Evolutionary conservation across 2,888 invertebrate genomes (phyloP).

Genomic region (Sinelater perroti): DNA sequence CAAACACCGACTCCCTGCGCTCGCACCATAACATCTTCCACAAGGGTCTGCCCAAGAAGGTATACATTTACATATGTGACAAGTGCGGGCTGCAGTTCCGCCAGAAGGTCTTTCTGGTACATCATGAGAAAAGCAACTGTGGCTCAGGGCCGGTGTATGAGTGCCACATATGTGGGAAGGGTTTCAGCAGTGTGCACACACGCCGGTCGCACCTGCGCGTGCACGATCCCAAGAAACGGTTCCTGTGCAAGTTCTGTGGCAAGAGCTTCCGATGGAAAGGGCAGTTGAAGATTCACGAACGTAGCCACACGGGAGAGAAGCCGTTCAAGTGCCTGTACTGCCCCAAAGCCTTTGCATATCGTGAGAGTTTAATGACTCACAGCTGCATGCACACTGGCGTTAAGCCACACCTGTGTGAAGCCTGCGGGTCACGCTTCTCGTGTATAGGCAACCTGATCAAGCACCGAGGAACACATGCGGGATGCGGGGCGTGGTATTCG

Average conservation of each 20-base stretch:
- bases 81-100: constrained; percentile 53
- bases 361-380: constrained; percentile 62
- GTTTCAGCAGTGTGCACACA: constrained; percentile 60
- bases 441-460: constrained; percentile 63
- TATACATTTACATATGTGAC: constrained; percentile 53
- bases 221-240: constrained; percentile 55
- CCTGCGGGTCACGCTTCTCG: constrained; percentile 62
- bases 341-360: constrained; percentile 59
- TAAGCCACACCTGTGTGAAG: constrained; percentile 62
- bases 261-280: constrained; percentile 57
- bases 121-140: constrained; percentile 62
- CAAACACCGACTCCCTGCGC: constrained; percentile 59
- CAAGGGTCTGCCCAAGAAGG: constrained; percentile 46
- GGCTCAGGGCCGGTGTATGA: constrained; percentile 49
- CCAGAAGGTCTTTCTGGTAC: constrained; percentile 58
- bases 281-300: constrained; percentile 56
- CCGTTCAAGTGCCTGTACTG: constrained; percentile 62
- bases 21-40: constrained; percentile 58
- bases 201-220: constrained; percentile 61
- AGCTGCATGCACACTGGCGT: constrained; percentile 61
- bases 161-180: constrained; percentile 58
- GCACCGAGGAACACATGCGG: constrained; percentile 60
- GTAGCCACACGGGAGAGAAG: constrained; percentile 63
- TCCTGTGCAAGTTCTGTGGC: constrained; percentile 54
- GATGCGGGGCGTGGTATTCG: constrained; percentile 56